Percentiles rank a stretch among this genome's conserved stretches.
These are phyloP conservation scores for Bombus terrestris DNA, from an alignment of 1,140 invertebrate genomes.

Conservation along the genomic window DNA sequence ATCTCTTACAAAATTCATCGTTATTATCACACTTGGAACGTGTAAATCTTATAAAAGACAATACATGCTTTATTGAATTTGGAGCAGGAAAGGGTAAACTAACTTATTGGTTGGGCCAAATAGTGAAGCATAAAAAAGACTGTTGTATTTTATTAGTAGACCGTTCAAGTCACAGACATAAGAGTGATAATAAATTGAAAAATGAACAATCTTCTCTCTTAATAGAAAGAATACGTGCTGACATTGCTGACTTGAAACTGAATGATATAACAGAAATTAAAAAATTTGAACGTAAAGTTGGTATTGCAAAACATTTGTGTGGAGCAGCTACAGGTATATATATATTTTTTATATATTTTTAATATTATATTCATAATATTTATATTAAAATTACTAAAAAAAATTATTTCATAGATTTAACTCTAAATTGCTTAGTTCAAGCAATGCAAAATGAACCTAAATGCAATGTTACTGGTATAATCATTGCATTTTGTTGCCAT, in stretches of 20 bases:
- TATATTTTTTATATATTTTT: not conserved
- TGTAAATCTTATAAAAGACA: slow-evolving; percentile 82
- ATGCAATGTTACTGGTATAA: slow-evolving; percentile 83
- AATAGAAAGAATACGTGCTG: slow-evolving; percentile 86
- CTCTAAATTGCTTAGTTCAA: slow-evolving; percentile 86
- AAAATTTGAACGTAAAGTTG: slow-evolving; percentile 84
- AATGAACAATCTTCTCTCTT: slow-evolving; percentile 82
- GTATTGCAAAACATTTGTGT: slow-evolving; percentile 93
- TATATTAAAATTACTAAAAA: not conserved
- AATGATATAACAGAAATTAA: slow-evolving; percentile 83
- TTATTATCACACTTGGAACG: slow-evolving; percentile 86
- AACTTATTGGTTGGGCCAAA: slow-evolving; percentile 88
- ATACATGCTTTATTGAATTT: slow-evolving; percentile 91
- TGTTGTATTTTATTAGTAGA: slow-evolving; percentile 89
- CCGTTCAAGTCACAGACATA: slow-evolving; percentile 90
- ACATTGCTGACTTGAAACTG: slow-evolving; percentile 89
- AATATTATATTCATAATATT: not conserved
- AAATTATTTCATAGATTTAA: slow-evolving; percentile 84
- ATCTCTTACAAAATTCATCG: slow-evolving; percentile 88
- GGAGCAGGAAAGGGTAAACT: slow-evolving; percentile 92
- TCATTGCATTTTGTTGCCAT: slow-evolving; percentile 94
- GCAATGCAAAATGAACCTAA: slow-evolving; percentile 72
- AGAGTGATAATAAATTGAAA: slow-evolving; percentile 89
- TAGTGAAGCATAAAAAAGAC: slow-evolving; percentile 81
- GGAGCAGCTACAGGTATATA: slow-evolving; percentile 90